Evolutionary conservation across 1,140 invertebrate genomes (phyloP).

Genomic region (Ephestia elutella): DNA sequence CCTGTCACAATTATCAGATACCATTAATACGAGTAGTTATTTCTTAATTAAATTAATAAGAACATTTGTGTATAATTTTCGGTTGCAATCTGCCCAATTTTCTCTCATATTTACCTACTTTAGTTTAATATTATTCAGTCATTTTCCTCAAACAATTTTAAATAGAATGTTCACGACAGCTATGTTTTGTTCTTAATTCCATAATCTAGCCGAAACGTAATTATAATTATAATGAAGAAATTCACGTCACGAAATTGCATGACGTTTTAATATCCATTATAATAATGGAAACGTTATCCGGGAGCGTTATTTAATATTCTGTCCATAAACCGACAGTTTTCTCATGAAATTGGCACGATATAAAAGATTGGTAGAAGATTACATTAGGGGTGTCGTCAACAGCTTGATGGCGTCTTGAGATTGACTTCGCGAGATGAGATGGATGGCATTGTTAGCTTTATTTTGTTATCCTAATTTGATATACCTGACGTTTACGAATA

Average conservation of each 20-base stretch:
- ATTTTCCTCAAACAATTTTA: too few relatives aligned
- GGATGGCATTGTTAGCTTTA: not conserved
- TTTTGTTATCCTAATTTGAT: not conserved
- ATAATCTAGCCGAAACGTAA: not conserved
- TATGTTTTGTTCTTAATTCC: not conserved
- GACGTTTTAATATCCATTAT: slow-evolving; percentile 5
- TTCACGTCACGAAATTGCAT: slow-evolving; percentile 8
- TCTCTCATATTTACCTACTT: too few relatives aligned
- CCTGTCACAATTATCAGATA: not conserved
- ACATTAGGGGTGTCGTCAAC: slow-evolving; percentile 5
- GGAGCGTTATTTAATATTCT: slow-evolving; percentile 3
- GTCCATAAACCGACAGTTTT: slow-evolving; percentile 6
- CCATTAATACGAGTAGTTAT: too few relatives aligned
- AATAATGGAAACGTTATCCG: not conserved
- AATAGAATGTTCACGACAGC: too few relatives aligned
- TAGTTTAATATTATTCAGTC: too few relatives aligned
- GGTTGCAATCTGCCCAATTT: too few relatives aligned
- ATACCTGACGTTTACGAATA: not conserved
- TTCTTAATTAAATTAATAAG: too few relatives aligned
- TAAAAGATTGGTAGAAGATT: slow-evolving; percentile 10
- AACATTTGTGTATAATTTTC: too few relatives aligned
- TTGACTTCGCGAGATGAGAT: not conserved
- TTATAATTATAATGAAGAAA: not conserved
- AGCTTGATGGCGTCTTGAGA: not conserved
- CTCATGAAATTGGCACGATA: slow-evolving; percentile 1